Base-by-base conservation (phyloP, 2,113 vertebrate genomes). In the Pachycephala philippinensis region DNA sequence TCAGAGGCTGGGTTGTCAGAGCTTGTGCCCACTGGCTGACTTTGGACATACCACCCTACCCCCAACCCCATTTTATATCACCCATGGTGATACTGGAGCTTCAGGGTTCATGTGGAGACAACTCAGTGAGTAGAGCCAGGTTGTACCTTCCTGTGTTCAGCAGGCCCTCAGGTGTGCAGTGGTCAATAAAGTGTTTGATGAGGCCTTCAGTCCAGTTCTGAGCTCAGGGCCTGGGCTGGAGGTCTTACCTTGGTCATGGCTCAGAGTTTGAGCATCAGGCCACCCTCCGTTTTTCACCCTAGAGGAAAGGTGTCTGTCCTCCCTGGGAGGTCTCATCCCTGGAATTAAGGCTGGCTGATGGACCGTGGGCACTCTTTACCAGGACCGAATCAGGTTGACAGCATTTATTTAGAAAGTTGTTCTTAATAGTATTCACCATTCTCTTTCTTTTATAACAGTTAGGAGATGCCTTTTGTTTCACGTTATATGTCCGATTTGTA, bases 151-250 rank as follows among this genome's bases (percentile, higher is more conserved):
- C 9, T 20, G 21, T 68, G 4, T 49, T 70, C 26, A 27, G 7
- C 6, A 35, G 49, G 18, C 44, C 35, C 33, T 8, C 22, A 15
- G 44, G 49, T 47, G n/a, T 0, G 0, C 15, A 6, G 1, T 6
- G 22, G 47, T 31, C 28, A 9, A 0, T 39, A 31, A 45, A 15
- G 8, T n/a, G 28, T 57, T 63, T 57, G 53, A 1, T n/a, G 7
- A 21, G 39, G 24, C 42, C 52, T 69, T n/a, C 27, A 19, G 57
- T 50, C 59, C 27, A 6, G 11, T 47, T 49, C 5, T 4, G 68
- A 86, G 66, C 53, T 50, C 2, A 2, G 37, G 27, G 35, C 14
- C 31, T 75, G 39, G 42, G 20, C 57, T 59, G 40, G 13, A 24
- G 21, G 16, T 59, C n/a, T 61, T 23, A 8, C 10, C 33, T 49